Percentiles rank a stretch among this genome's conserved stretches.
Evolutionary conservation across 2,797 vertebrate species (phyloP).

Genomic region (Lithobates sylvaticus): DNA sequence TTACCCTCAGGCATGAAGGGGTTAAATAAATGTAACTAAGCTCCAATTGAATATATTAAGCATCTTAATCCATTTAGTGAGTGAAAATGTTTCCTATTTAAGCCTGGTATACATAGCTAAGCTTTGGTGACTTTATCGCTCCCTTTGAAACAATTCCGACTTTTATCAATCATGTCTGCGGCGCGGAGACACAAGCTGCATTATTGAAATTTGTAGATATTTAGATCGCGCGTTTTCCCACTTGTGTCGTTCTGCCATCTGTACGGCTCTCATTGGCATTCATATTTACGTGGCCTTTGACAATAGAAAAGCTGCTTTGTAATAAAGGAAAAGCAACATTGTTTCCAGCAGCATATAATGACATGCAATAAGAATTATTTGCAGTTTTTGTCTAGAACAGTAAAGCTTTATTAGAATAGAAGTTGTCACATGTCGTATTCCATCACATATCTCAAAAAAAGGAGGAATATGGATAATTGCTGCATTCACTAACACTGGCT

Average conservation of each 20-base stretch:
- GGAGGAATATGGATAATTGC: too few species aligned
- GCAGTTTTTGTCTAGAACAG: too few species aligned
- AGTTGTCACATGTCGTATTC: too few species aligned
- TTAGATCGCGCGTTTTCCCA: neutral
- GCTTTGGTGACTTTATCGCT: neutral
- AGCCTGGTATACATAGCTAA: neutral
- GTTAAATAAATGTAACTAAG: too few species aligned
- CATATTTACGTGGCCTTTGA: neutral
- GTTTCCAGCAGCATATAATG: neutral
- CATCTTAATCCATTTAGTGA: neutral
- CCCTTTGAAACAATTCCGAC: neutral
- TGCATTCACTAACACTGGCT: too few species aligned
- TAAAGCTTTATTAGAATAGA: too few species aligned
- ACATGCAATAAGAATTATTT: too few species aligned
- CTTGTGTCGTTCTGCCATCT: neutral
- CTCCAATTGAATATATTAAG: too few species aligned
- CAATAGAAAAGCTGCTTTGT: neutral
- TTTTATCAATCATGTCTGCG: neutral
- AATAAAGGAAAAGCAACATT: neutral
- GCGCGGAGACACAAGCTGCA: neutral
- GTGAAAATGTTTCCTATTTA: neutral
- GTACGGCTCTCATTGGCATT: neutral
- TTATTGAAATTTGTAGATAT: neutral
- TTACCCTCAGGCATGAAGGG: too few species aligned
- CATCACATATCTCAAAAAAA: too few species aligned